phyloP scores from a whole-genome alignment of 2,888 invertebrate genomes.

The Oegoconia quadripuncta region DNA sequence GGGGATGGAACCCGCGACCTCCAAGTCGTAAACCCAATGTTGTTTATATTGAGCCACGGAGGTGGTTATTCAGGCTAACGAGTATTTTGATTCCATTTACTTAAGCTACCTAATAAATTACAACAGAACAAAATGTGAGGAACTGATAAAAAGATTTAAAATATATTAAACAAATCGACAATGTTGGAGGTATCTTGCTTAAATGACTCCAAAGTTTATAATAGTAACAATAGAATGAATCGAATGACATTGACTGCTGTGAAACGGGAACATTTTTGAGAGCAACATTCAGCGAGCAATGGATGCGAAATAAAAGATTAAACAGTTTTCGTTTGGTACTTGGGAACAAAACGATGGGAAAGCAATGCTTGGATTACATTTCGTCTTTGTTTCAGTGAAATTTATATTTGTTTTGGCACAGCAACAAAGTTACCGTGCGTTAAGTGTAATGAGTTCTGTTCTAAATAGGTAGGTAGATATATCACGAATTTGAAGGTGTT shows the following conservation, averaged over 20 bases:
- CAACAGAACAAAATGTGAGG: constrained; percentile 7
- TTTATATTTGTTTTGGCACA: not conserved
- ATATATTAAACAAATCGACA: constrained; percentile 30
- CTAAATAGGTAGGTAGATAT: too few species aligned
- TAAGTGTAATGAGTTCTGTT: constrained; percentile 15
- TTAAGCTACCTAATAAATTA: not conserved
- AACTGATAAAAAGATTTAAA: constrained; percentile 29
- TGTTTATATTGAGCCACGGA: too few species aligned
- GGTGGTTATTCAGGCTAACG: too few species aligned
- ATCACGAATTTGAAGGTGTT: too few species aligned
- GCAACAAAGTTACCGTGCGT: not conserved
- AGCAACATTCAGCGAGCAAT: not conserved
- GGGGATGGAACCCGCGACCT: too few species aligned
- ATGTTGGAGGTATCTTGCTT: constrained; percentile 5
- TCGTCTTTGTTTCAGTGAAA: constrained; percentile 10
- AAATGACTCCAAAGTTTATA: not conserved
- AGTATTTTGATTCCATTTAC: too few species aligned
- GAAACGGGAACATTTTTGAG: not conserved
- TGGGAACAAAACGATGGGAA: not conserved
- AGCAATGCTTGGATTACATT: constrained; percentile 13
- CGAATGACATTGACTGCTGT: constrained; percentile 1
- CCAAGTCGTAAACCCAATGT: too few species aligned
- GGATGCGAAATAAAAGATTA: not conserved
- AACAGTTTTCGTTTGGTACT: not conserved
- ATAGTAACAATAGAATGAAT: constrained; percentile 1